Percentiles rank a stretch among this genome's conserved stretches.
Conservation (phyloP, 2,888 invertebrate species). For the Lepidochrysops patricia region DNA sequence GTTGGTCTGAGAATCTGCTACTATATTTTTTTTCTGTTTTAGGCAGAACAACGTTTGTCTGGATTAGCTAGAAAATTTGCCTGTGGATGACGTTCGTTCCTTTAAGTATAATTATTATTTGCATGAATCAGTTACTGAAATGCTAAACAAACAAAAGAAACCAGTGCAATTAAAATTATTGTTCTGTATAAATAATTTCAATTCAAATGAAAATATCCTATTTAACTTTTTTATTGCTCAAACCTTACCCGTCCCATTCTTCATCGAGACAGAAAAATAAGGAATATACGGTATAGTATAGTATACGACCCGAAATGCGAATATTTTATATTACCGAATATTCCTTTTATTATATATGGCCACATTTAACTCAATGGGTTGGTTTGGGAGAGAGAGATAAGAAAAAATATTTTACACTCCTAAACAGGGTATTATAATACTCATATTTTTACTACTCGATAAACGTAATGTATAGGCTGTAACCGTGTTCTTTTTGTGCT, state of each 20-base stretch:
- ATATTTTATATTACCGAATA: background rate
- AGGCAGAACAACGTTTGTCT: too few relatives aligned
- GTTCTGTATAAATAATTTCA: too few relatives aligned
- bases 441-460: background rate
- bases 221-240: background rate
- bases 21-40: too few relatives aligned
- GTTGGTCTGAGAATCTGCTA: too few relatives aligned
- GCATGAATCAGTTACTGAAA: too few relatives aligned
- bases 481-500: background rate
- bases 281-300: background rate
- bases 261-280: background rate
- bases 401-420: conserved; percentile 6
- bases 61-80: too few relatives aligned
- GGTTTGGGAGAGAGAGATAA: conserved; percentile 1
- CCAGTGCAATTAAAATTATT: too few relatives aligned
- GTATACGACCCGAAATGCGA: background rate
- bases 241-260: background rate
- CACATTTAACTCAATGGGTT: conserved; percentile 2
- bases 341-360: conserved; percentile 9
- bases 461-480: background rate
- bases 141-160: too few relatives aligned
- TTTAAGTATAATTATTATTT: too few relatives aligned
- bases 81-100: too few relatives aligned
- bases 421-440: conserved; percentile 10
- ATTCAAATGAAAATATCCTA: background rate